Evolutionary conservation across 2,888 invertebrate species (phyloP).

Genomic region (Myopa tessellatipennis): DNA sequence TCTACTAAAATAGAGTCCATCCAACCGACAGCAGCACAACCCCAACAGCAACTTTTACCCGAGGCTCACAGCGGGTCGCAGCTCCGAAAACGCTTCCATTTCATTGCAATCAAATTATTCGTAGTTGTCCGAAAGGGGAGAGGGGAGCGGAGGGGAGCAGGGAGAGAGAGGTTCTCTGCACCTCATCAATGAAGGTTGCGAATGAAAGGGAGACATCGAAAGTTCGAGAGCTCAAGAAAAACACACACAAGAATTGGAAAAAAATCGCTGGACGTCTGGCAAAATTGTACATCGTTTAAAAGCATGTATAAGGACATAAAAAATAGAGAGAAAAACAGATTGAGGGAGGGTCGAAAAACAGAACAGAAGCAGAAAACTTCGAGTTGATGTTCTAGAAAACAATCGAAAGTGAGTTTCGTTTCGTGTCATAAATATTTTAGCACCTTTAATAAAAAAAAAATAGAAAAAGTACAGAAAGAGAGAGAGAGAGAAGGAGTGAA

Average conservation of each 20-base stretch:
- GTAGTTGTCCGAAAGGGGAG: too few relatives aligned
- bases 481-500: neutral
- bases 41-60: neutral
- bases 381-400: neutral
- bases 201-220: too few relatives aligned
- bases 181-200: too few relatives aligned
- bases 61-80: conserved; percentile 9
- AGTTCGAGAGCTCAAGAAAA: too few relatives aligned
- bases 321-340: neutral
- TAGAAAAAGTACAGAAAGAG: neutral
- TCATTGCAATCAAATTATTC: conserved; percentile 11
- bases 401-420: conserved; percentile 28
- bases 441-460: conserved; percentile 18
- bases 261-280: neutral
- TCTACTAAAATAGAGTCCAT: neutral
- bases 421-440: conserved; percentile 32
- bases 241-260: conserved; percentile 6
- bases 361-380: neutral
- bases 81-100: neutral
- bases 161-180: too few relatives aligned
- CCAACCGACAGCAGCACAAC: neutral
- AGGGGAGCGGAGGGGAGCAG: too few relatives aligned
- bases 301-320: neutral
- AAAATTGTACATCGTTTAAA: conserved; percentile 1
- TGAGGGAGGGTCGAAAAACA: neutral